Percentiles rank a stretch among this genome's conserved stretches.
phyloP scores from a whole-genome alignment of 2,888 invertebrate species.

The Microctonus aethiopoides region DNA sequence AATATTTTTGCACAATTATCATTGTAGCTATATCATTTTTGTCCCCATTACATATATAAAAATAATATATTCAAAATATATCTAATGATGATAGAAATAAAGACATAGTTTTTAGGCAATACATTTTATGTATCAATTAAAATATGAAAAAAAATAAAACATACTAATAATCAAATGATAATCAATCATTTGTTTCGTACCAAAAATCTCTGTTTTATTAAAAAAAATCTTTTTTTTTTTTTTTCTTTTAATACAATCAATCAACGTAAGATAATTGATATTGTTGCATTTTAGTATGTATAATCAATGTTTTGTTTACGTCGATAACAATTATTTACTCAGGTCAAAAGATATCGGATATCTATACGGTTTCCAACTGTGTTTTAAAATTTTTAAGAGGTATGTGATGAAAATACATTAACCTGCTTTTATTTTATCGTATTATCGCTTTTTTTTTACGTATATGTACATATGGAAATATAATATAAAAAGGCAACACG shows the following conservation, averaged over 20 bases:
- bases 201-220: too few species aligned
- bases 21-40: conserved; percentile 23
- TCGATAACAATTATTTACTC: not conserved
- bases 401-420: not conserved
- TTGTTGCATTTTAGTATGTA: not conserved
- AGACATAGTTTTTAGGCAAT: not conserved
- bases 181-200: too few species aligned
- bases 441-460: too few species aligned
- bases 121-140: not conserved
- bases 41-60: conserved; percentile 25
- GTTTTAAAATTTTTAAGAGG: not conserved
- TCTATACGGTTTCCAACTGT: conserved; percentile 4
- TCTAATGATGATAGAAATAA: not conserved
- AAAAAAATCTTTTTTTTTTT: too few species aligned
- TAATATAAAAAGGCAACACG: not conserved
- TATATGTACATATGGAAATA: too few species aligned
- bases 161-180: not conserved
- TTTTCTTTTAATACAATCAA: too few species aligned
- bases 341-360: not conserved
- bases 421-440: not conserved
- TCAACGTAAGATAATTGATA: too few species aligned
- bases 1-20: conserved; percentile 14
- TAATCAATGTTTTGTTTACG: not conserved
- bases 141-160: not conserved
- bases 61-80: conserved; percentile 13